phyloP scores from a whole-genome alignment of 2,797 vertebrate genomes.

The Tragopan temminckii region DNA sequence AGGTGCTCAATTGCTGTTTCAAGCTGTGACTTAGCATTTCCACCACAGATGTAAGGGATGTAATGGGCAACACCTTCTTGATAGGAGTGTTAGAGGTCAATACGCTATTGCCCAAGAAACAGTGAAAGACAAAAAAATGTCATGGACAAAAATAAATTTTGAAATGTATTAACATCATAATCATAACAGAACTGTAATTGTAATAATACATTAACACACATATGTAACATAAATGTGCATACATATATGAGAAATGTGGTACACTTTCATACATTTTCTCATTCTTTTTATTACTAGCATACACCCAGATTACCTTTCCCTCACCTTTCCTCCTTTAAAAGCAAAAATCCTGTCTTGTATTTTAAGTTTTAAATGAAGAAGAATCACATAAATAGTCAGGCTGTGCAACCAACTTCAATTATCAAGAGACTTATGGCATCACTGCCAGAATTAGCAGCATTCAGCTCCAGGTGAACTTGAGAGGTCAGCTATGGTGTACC shows the following conservation, averaged over 20 bases:
- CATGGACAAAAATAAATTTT: not conserved
- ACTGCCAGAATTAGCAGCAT: not conserved
- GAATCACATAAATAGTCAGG: not conserved
- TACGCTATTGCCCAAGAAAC: not conserved
- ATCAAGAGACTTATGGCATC: fast-evolving
- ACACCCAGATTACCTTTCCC: not conserved
- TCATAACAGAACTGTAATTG: not conserved
- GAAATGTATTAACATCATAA: not conserved
- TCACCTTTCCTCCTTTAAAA: not conserved
- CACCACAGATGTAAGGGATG: not conserved
- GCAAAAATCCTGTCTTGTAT: not conserved
- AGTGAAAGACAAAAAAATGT: not conserved
- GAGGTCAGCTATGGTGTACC: fast-evolving
- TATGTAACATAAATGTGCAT: not conserved
- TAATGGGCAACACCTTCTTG: slow-evolving; percentile 16
- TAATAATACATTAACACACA: not conserved
- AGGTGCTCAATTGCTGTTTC: too few species aligned
- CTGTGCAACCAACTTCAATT: not conserved
- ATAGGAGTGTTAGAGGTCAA: not conserved
- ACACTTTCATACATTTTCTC: not conserved
- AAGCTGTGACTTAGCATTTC: too few species aligned
- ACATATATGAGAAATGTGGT: not conserved
- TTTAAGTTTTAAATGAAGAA: not conserved
- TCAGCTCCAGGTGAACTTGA: not conserved
- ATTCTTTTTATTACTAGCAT: not conserved